phyloP scores from a whole-genome alignment of 2,113 vertebrate species.

The Maccullochella peelii region DNA sequence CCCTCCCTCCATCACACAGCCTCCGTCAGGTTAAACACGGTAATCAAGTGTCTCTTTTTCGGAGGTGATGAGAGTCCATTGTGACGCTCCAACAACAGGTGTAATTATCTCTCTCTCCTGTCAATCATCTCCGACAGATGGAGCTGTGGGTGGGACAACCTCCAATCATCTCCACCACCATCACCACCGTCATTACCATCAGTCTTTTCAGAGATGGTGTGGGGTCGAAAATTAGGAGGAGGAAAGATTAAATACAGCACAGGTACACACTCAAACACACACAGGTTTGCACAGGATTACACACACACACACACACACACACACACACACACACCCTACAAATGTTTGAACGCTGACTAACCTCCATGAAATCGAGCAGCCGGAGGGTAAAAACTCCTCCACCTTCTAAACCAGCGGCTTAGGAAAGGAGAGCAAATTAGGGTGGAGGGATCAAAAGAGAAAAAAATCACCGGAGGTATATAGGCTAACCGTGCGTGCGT shows the following conservation, averaged over 20 bases:
- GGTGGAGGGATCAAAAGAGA: conserved; percentile 65
- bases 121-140: conserved; percentile 61
- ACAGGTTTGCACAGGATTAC: conserved; percentile 25
- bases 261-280: conserved; percentile 8
- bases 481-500: background rate
- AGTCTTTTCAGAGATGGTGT: conserved; percentile 25
- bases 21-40: conserved; percentile 75
- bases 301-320: conserved; percentile 10
- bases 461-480: conserved; percentile 52
- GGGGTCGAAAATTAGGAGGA: conserved; percentile 17
- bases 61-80: conserved; percentile 59
- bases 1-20: conserved; percentile 7
- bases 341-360: conserved; percentile 66
- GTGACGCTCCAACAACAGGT: conserved; percentile 43
- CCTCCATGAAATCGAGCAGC: conserved; percentile 71
- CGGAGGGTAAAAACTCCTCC: conserved; percentile 65
- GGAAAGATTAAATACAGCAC: background rate
- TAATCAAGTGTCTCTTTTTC: conserved; percentile 70
- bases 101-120: conserved; percentile 60
- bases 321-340: conserved; percentile 42
- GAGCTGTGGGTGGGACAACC: conserved; percentile 47
- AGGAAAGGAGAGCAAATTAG: conserved; percentile 65
- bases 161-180: conserved; percentile 20
- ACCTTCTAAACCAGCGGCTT: conserved; percentile 59
- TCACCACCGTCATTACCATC: background rate